These are phyloP conservation scores for Zaprionus gabonicus DNA, from an alignment of 1,140 invertebrate genomes.

Conservation along the genomic window DNA sequence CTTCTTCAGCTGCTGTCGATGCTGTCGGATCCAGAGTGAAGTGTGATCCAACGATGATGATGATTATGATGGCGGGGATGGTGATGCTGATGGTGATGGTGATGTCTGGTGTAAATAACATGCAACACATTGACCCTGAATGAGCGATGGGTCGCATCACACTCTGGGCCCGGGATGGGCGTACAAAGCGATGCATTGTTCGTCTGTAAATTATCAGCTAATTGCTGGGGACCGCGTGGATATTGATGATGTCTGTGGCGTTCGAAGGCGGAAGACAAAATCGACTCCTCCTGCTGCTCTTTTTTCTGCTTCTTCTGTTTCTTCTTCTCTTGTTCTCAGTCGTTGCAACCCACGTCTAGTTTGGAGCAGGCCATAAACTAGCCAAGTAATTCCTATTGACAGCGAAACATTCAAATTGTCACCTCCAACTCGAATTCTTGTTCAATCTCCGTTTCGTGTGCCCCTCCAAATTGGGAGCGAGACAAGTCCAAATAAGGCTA, in stretches of 20 bases:
- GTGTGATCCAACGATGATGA: constrained; percentile 4
- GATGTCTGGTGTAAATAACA: constrained; percentile 49
- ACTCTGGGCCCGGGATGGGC: not conserved
- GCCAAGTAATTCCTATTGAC: constrained; percentile 62
- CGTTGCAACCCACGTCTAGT: constrained; percentile 17
- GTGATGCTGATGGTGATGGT: not conserved
- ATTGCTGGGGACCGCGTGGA: constrained; percentile 29
- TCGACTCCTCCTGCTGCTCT: constrained; percentile 4
- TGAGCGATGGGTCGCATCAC: constrained; percentile 19
- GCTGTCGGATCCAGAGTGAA: not conserved
- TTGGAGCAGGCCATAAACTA: constrained; percentile 25
- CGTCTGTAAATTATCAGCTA: constrained; percentile 60
- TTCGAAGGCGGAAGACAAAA: constrained; percentile 57
- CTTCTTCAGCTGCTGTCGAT: constrained; percentile 14
- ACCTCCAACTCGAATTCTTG: constrained; percentile 67
- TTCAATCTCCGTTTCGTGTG: constrained; percentile 54
- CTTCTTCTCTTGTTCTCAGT: constrained; percentile 1
- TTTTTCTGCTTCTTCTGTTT: constrained; percentile 6
- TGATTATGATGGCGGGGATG: not conserved
- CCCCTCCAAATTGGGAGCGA: constrained; percentile 48
- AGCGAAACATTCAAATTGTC: constrained; percentile 69
- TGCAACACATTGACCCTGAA: constrained; percentile 76
- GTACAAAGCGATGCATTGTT: constrained; percentile 69
- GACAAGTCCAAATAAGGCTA: constrained; percentile 57
- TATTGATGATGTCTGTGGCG: constrained; percentile 39